A percentile compares a stretch with the other conserved stretches of the same genome.
Conservation (phyloP, 2,888 invertebrate genomes). For the Brachynemurus nebulosus region DNA sequence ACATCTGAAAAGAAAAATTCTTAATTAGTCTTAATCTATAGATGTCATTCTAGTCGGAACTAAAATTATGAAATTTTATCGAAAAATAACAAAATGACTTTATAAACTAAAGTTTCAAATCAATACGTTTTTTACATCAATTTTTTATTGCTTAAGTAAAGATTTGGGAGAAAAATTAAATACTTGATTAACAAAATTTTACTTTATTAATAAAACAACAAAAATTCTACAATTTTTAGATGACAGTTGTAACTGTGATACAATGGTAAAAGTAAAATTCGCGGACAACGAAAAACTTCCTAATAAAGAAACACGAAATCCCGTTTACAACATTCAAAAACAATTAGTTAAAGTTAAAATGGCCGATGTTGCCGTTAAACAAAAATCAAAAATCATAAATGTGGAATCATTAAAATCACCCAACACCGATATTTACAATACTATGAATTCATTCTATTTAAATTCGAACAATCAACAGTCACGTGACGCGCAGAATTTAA, state of each 20-base stretch:
- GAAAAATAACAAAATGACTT: no score
- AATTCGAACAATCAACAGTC: not conserved
- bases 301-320: no score
- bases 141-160: no score
- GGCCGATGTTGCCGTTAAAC: not conserved
- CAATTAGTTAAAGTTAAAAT: constrained; percentile 2
- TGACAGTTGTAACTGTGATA: not conserved
- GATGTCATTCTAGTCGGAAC: no score
- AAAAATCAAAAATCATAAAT: not conserved
- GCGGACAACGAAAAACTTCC: no score
- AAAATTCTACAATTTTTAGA: not conserved
- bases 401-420: not conserved
- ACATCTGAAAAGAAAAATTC: no score
- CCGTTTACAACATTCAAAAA: not conserved
- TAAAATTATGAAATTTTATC: no score
- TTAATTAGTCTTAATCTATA: no score
- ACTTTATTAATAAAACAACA: not conserved
- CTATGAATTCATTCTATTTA: not conserved
- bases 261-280: not conserved
- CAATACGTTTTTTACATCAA: no score
- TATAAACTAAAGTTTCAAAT: no score
- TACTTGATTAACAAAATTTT: no score
- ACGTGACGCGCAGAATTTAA: not conserved
- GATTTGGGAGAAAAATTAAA: no score
- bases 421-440: not conserved